These are phyloP conservation scores for Brachymystax lenok DNA, from an alignment of 2,797 vertebrate species.

Conservation along the genomic window DNA sequence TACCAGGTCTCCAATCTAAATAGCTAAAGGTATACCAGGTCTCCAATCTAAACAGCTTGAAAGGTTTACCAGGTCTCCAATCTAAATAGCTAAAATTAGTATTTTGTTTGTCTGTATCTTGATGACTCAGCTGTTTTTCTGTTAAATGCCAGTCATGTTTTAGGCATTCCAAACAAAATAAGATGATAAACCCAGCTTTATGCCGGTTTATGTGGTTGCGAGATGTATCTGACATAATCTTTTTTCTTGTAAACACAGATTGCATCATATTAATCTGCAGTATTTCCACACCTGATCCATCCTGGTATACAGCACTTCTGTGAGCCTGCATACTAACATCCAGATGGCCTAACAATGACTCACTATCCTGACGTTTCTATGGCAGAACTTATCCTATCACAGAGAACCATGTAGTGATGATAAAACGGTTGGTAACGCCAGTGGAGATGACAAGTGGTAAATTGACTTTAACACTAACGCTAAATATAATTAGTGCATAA, in stretches of 20 bases:
- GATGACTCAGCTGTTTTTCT: constrained; percentile 5
- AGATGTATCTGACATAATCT: not conserved
- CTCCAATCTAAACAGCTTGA: too few relatives aligned
- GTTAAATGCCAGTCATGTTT: constrained; percentile 35
- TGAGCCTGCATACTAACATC: constrained; percentile 71
- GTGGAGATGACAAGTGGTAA: not conserved
- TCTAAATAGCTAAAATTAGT: constrained; percentile 61
- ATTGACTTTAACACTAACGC: not conserved
- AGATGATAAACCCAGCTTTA: not conserved
- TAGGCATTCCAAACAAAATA: not conserved
- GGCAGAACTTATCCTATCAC: not conserved
- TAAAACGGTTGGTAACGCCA: not conserved
- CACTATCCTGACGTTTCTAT: too few relatives aligned
- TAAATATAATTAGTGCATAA: not conserved
- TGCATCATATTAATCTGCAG: constrained; percentile 5
- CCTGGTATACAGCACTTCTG: constrained; percentile 64
- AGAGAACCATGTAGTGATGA: not conserved
- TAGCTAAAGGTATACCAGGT: too few relatives aligned
- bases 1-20: too few relatives aligned
- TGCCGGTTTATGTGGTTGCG: not conserved
- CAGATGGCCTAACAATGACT: constrained; percentile 20
- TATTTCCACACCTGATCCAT: constrained; percentile 50
- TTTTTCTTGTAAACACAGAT: constrained; percentile 1
- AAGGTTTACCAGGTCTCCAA: constrained; percentile 44
- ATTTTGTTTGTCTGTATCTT: constrained; percentile 31